Conservation (phyloP, 1,140 invertebrate genomes). For the Nephila pilipes region DNA sequence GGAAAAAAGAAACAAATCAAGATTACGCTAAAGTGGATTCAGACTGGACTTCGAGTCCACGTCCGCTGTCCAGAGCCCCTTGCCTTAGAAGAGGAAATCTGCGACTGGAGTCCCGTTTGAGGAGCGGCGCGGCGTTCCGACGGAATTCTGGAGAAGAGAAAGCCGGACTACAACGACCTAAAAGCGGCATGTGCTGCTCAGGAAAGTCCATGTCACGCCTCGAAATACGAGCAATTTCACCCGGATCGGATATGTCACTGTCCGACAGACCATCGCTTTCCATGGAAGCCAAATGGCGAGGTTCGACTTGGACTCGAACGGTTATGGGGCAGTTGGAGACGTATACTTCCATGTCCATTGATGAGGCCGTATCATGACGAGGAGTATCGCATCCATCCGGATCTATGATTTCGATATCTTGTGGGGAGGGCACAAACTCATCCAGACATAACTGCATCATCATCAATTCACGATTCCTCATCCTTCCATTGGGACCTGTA, state of each 20-base stretch:
- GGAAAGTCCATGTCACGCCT: constrained; percentile 66
- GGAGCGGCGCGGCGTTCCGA: constrained; percentile 20
- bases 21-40: constrained; percentile 60
- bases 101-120: constrained; percentile 71
- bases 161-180: constrained; percentile 62
- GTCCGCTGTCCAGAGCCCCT: constrained; percentile 76
- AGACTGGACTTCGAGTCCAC: constrained; percentile 16
- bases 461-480: constrained; percentile 69
- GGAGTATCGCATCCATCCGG: constrained; percentile 78
- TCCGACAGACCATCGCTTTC: constrained; percentile 79
- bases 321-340: constrained; percentile 76
- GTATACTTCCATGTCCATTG: constrained; percentile 78
- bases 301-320: constrained; percentile 75
- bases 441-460: constrained; percentile 76
- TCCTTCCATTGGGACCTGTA: neutral
- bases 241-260: constrained; percentile 72
- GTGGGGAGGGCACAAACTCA: constrained; percentile 78
- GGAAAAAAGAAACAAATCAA: neutral
- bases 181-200: constrained; percentile 66
- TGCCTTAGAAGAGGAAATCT: constrained; percentile 75
- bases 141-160: constrained; percentile 68
- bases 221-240: constrained; percentile 44
- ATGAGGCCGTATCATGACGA: constrained; percentile 39
- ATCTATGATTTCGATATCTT: constrained; percentile 78
- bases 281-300: constrained; percentile 78